Percentiles rank a stretch among this genome's conserved stretches.
phyloP scores from a whole-genome alignment of 2,113 vertebrate species.

The Pterocles burchelli region DNA sequence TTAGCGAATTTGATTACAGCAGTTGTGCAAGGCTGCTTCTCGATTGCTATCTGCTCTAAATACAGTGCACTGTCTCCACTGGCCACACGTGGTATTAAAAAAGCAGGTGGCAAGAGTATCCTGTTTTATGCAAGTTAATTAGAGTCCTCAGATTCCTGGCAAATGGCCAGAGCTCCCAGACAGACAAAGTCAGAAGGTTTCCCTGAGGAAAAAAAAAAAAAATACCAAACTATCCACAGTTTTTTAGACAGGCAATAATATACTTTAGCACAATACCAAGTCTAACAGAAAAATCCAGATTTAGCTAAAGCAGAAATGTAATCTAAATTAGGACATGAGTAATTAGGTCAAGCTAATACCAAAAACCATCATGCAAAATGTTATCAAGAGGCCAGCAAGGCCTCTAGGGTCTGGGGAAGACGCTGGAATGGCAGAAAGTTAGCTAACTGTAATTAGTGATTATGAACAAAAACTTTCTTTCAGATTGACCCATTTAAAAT shows the following conservation, averaged over 20 bases:
- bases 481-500: slow-evolving; percentile 56
- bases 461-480: slow-evolving; percentile 16
- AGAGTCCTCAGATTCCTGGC: background rate
- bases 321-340: slow-evolving; percentile 39
- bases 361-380: slow-evolving; percentile 30
- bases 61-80: background rate
- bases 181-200: background rate
- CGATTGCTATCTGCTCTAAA: slow-evolving; percentile 4
- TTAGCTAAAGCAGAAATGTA: background rate
- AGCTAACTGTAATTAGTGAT: slow-evolving; percentile 46
- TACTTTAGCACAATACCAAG: background rate
- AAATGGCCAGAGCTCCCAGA: background rate
- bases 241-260: background rate
- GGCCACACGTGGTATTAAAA: background rate
- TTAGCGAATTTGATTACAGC: background rate
- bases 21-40: background rate
- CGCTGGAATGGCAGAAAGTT: slow-evolving; percentile 24
- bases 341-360: slow-evolving; percentile 64
- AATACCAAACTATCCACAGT: background rate
- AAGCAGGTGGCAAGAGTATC: background rate
- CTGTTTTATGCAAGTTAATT: background rate
- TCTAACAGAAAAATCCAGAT: slow-evolving; percentile 11
- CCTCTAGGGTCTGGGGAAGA: background rate
- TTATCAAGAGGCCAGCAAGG: background rate
- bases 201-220: background rate